Evolutionary conservation across 2,797 vertebrate genomes (phyloP), one percentile per base, ranked within the genome.

Genomic region (Lindbergichthys nudifrons): DNA sequence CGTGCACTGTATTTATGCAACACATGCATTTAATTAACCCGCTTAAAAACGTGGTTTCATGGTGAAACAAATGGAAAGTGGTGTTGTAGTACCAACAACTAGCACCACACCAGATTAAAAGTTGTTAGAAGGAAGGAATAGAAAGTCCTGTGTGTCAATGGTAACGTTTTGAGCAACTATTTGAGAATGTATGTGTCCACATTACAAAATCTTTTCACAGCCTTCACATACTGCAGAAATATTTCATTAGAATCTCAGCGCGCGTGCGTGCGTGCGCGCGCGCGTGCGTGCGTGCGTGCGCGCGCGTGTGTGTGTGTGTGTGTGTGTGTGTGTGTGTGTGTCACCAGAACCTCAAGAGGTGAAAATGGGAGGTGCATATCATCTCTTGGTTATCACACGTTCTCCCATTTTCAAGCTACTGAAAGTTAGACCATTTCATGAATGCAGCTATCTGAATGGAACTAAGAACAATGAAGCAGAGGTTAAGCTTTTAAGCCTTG

Each of bases 401-500:
- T 7, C 42, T n/a, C 18, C 6, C 9, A 10, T 14, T 46, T 43
- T 52, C 18, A 47, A 75, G 23, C 60, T 0, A 19, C 47, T 73
- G 59, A 74, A 52, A 68, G 65, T 30, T 68, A 58, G 59, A 47
- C 62, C 23, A 58, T 75, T 42, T 81, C 75, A 85, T 85, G 65
- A 61, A 79, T 86, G 75, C 83, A 69, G 26, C 48, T 30, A 39
- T 58, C 18, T 63, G 64, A 79, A 64, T 52, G 50, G 51, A 51
- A 16, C 5, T 1, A 7, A 57, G 43, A 71, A 81, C 71, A 82
- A 75, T 70, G 30, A 79, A 70, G 79, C n/a, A 1, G 16, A 5
- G 7, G 62, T 64, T 79, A 53, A 80, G 82, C 73, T 77, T 69
- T 80, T 76, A 79, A 82, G 72, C 51, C 57, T 59, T 1, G 14